Base-by-base conservation (phyloP, 2,888 invertebrate genomes). In the Zelleria hepariella region DNA sequence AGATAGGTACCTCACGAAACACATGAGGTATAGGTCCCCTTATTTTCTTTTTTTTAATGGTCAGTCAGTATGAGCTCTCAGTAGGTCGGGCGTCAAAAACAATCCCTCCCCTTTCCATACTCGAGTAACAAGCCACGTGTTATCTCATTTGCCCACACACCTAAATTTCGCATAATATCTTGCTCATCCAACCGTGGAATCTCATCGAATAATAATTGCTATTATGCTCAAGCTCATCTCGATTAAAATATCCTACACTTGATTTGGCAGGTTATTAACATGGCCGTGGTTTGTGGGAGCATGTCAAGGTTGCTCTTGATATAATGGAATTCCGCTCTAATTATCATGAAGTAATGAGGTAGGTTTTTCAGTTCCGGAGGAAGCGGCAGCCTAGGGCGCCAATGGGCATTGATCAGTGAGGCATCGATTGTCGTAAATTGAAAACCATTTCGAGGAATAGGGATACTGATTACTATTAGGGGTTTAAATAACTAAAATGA, bases 231-330 rank as follows among this genome's bases (percentile, higher is more conserved):
- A 10, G 51, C 18, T 20, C 2, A 51, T 20, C 20, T 51, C 25
- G 25, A 54, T n/a, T n/a, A 54, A 15, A 52, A 53, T 42, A 47
- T 23, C 52, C 23, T 58, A 52, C 52, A 52, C 58, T 53, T 58
- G 58, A 58, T 53, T 53, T 52, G 42, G 32, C 58, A 58, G 23
- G 42, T 26, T 58, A 53, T 53, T 58, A 49, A 21, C 51, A 23
- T n/a, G 23, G 32, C 10, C 15, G 32, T 15, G 10, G 32, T 15
- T 15, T 42, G 32, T 32, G 15, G 32, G 32, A 10, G 32, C 32
- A 5, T 2, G 32, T 42, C 15, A 42, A 42, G 32, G 32, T 42
- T 15, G 32, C 32, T 42, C 32, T 42, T 42, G 15, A 4, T 4
- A 15, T 42, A 42, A 42, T 42, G 15, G 10, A 42, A 42, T 42